Base-by-base conservation (phyloP, 2,888 invertebrate genomes). In the Petrolisthes manimaculis region DNA sequence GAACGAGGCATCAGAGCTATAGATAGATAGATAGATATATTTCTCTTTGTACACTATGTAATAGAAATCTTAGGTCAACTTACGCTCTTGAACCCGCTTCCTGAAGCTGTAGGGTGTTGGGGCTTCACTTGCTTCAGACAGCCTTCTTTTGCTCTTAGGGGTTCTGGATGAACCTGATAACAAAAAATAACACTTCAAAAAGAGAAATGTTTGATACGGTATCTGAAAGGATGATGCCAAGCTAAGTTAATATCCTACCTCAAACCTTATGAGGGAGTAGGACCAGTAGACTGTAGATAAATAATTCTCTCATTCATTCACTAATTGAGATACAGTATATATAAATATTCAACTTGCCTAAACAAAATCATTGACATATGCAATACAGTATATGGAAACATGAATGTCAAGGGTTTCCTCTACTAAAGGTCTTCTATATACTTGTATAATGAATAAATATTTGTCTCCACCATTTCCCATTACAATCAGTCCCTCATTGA, bases 91-190 rank as follows among this genome's bases (percentile, higher is more conserved):
- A 12, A 88, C 88, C 77, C 84, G 79, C 37, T 84, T 88, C 82
- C 88, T 88, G 69, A 88, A 88, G 77, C 75, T 84, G 82, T 84
- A 88, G 5, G 88, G 88, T 37, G 88, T 88, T 54, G 18, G 80
- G 21, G 81, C 78, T 54, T 88, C 88, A 8, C 81, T 75, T 14
- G 74, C 54, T 54, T 21, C 77, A 55, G 88, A 84, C n/a, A 84
- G 24, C 14, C 88, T 84, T 24, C 75, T 74, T 6, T 24, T 80
- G 71, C 81, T 84, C 51, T 53, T 81, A 3, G 88, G 88, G 8
- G 88, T 88, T 81, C 71, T 78, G 18, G 55, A 55, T 5, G 53
- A 14, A 69, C 5, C 87, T 87, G 87, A 24, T 69, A 87, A 55
- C 53, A 54, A 51, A 71, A 37, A 55, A 4, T 6, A 8, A 6